These are phyloP conservation scores for Nesometra sesokonis DNA, from an alignment of 35 echinoderm and acorn worm species.

Conservation along the genomic window DNA sequence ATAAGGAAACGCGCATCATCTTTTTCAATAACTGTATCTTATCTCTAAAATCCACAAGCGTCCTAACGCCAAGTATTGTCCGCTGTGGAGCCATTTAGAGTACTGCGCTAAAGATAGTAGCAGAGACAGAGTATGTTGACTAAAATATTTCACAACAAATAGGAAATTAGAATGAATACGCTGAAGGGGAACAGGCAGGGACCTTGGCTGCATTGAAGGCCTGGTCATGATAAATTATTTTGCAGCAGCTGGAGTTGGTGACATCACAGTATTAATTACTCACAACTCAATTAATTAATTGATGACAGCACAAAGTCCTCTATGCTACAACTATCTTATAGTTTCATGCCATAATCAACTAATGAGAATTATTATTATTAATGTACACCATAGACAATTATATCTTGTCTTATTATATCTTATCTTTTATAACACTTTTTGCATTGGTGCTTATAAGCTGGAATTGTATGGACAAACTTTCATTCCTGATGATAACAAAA, in stretches of 20 bases:
- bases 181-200: not conserved
- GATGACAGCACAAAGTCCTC: not conserved
- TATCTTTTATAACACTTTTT: too few species aligned
- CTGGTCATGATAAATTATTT: not conserved
- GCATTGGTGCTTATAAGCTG: too few species aligned
- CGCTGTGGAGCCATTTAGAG: not conserved
- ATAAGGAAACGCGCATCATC: not conserved
- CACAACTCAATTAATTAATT: not conserved
- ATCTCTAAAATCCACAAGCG: not conserved
- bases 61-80: not conserved
- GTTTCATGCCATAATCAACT: too few species aligned
- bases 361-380: too few species aligned
- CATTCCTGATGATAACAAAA: too few species aligned
- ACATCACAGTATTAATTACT: not conserved
- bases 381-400: too few species aligned
- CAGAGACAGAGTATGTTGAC: not conserved
- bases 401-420: too few species aligned
- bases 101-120: not conserved
- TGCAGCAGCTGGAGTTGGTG: not conserved
- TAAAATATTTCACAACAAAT: not conserved
- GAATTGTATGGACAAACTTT: too few species aligned
- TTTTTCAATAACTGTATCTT: not conserved
- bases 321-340: too few species aligned
- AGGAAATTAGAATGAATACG: not conserved
- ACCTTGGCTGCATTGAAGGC: not conserved